Percentiles rank a stretch among this genome's conserved stretches.
Conservation (phyloP, 2,113 vertebrate species). For the Circaetus gallicus region DNA sequence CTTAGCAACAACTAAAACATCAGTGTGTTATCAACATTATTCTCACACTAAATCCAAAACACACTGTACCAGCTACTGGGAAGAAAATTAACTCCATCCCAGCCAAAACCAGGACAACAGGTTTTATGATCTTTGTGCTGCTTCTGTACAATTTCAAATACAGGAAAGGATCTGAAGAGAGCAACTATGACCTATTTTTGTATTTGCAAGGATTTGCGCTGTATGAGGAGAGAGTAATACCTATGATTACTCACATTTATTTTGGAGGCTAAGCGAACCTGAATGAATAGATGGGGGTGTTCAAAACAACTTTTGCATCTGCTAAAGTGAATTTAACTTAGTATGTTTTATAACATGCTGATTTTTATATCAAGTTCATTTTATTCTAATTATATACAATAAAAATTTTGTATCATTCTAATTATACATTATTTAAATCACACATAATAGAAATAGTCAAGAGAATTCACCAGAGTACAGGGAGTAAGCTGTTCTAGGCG, state of each 20-base stretch:
- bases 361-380: background rate
- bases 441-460: background rate
- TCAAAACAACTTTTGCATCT: background rate
- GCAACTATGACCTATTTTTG: background rate
- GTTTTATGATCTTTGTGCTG: background rate
- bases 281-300: background rate
- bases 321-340: background rate
- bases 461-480: background rate
- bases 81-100: too few relatives aligned
- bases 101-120: too few relatives aligned
- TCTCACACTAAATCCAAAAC: too few relatives aligned
- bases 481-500: background rate
- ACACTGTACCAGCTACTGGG: too few relatives aligned
- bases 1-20: too few relatives aligned
- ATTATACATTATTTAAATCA: background rate
- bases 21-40: too few relatives aligned
- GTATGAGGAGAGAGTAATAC: background rate
- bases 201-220: background rate
- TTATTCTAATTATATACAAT: background rate
- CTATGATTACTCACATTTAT: background rate
- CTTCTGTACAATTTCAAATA: background rate
- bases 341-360: background rate
- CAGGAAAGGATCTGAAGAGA: background rate
- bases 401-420: background rate
- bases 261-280: background rate